A percentile compares a stretch with the other conserved stretches of the same genome.
Conservation (phyloP, 2,888 invertebrate species). For the Urechis unicinctus region DNA sequence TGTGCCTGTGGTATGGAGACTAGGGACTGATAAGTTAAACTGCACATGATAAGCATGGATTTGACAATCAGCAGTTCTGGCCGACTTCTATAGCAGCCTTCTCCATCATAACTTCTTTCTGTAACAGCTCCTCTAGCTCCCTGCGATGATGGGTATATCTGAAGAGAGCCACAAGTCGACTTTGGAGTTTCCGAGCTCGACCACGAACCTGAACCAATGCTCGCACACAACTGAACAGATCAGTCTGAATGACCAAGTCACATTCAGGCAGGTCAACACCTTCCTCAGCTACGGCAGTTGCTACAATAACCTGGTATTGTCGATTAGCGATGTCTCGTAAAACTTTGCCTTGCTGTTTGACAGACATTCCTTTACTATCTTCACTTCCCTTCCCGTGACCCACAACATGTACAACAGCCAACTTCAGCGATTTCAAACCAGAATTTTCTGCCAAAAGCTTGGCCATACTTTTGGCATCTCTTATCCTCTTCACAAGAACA, state of each 20-base stretch:
- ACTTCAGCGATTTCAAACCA: constrained; percentile 13
- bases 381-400: constrained; percentile 35
- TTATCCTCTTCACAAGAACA: constrained; percentile 33
- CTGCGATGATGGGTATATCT: too few relatives aligned
- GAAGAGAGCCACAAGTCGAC: constrained; percentile 39
- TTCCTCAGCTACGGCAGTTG: constrained; percentile 43
- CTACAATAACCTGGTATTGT: constrained; percentile 32
- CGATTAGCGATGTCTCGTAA: constrained; percentile 29
- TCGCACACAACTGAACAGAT: constrained; percentile 36
- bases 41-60: too few relatives aligned
- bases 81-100: too few relatives aligned
- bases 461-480: constrained; percentile 25
- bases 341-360: constrained; percentile 31
- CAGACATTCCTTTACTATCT: constrained; percentile 43
- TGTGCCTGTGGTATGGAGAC: too few relatives aligned
- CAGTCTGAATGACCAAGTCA: constrained; percentile 37
- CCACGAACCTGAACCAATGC: constrained; percentile 44
- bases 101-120: too few relatives aligned
- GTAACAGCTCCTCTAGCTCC: too few relatives aligned
- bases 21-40: too few relatives aligned
- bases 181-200: constrained; percentile 33
- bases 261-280: constrained; percentile 41
- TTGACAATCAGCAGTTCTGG: too few relatives aligned
- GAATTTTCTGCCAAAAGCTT: constrained; percentile 18
- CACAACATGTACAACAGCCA: constrained; percentile 25